Evolutionary conservation across 2,797 vertebrate genomes (phyloP), one percentile per base, ranked within the genome.

Genomic region (Ficedula albicollis): DNA sequence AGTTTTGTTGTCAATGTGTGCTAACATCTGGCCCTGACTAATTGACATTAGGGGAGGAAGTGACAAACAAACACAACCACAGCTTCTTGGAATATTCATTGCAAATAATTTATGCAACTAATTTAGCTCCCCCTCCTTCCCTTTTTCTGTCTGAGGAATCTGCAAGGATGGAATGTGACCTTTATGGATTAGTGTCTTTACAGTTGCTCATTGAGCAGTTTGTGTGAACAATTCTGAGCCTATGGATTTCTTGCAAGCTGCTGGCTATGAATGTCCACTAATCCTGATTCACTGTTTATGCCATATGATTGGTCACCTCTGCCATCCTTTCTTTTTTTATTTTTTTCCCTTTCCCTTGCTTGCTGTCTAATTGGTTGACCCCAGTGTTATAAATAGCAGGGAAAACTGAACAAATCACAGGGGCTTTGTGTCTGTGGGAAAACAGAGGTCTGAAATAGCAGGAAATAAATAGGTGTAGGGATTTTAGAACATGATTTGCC

Each of bases 11-110:
- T 84, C 87, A 72, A 78, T 81, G 83, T 84, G 43, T 88, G 51
- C 66, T 93, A 93, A 94, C 62, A 95, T 95, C 85, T 93, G 90
- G 77, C 69, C 90, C 59, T 91, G 80, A 95, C 63, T 90, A 95
- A 96, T 82, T 91, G 87, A 91, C 81, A 87, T 90, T 88, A 94
- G 76, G 49, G 62, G 91, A 75, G 62, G 73, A 94, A 95, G 88
- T 90, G 85, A 90, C 94, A 94, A 89, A 91, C 58, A 93, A 43
- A 91, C 59, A 90, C 39, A 90, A 52, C 51, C 39, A 63, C 36
- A 62, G 51, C 77, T 86, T 86, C 55, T 84, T 7, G 1, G 83
- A 88, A 90, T 90, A 93, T 94, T 95, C 85, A 95, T 82, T 7
- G 66, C 58, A 95, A 86, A 88, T 91, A 90, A 94, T 90, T 94